Conservation (phyloP, 1,140 invertebrate genomes). For the Meloidogyne floridensis region DNA sequence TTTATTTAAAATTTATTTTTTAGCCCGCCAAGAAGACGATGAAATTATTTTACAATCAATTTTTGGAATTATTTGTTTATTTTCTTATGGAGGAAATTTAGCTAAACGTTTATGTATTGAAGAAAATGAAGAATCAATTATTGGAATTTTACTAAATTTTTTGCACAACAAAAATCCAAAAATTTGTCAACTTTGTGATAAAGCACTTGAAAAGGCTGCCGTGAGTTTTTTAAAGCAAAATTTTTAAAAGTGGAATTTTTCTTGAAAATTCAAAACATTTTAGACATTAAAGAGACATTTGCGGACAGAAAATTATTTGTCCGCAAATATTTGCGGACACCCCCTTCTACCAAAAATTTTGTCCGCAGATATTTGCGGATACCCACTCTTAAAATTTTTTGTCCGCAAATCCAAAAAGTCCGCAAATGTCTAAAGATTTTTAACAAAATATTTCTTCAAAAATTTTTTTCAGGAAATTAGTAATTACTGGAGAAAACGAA, state of each 20-base stretch:
- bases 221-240: conserved; percentile 68
- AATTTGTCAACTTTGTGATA: conserved; percentile 87
- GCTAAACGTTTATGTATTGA: conserved; percentile 74
- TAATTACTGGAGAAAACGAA: conserved; percentile 84
- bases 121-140: conserved; percentile 35
- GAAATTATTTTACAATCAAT: conserved; percentile 91
- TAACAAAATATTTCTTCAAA: conserved; percentile 14
- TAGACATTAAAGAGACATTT: too few relatives aligned
- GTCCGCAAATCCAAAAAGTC: too few relatives aligned
- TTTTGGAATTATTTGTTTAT: conserved; percentile 89
- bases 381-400: too few relatives aligned
- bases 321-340: background rate
- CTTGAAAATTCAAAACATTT: too few relatives aligned
- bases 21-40: conserved; percentile 92
- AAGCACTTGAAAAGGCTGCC: conserved; percentile 85
- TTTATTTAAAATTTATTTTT: conserved; percentile 35
- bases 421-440: background rate
- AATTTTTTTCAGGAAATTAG: conserved; percentile 75
- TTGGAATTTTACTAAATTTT: conserved; percentile 83
- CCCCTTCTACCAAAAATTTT: background rate
- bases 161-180: conserved; percentile 94
- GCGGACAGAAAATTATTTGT: too few relatives aligned
- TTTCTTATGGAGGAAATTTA: conserved; percentile 80
- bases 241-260: too few relatives aligned
- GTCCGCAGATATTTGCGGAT: background rate